Percentiles rank a stretch among this genome's conserved stretches.
These are phyloP conservation scores for Entomobrya multifasciata DNA, from an alignment of 2,888 invertebrate species.

Conservation along the genomic window DNA sequence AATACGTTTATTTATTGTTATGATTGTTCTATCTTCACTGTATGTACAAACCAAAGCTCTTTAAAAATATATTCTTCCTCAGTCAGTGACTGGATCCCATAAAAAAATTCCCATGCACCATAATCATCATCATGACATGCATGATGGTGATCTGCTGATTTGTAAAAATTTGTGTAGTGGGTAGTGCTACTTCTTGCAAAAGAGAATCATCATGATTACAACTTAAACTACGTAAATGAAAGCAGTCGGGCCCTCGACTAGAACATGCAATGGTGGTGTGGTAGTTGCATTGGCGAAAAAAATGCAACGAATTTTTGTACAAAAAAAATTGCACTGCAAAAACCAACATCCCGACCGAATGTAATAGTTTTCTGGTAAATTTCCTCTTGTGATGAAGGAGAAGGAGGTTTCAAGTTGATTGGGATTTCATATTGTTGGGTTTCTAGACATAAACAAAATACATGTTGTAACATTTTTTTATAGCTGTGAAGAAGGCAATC, in stretches of 20 bases:
- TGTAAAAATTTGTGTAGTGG: neutral
- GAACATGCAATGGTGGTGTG: no score
- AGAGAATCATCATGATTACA: no score
- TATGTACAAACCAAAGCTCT: neutral
- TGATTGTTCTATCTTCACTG: neutral
- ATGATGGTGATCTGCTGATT: neutral
- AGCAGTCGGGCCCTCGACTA: conserved; percentile 1
- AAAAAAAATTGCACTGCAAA: conserved; percentile 4
- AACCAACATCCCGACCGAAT: no score
- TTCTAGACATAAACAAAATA: no score
- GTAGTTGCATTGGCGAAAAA: no score
- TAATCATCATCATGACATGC: neutral
- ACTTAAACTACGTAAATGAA: neutral
- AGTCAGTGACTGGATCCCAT: neutral
- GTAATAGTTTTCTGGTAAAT: conserved; percentile 25
- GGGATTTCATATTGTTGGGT: neutral
- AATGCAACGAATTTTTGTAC: neutral
- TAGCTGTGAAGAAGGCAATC: neutral
- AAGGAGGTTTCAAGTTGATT: conserved; percentile 27
- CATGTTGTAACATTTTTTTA: neutral
- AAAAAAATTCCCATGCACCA: neutral
- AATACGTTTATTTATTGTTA: neutral
- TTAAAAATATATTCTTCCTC: conserved; percentile 17
- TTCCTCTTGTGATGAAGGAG: conserved; percentile 20
- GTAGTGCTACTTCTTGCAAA: no score